Percentiles rank a stretch among this genome's conserved stretches.
These are phyloP conservation scores for Lagodon rhomboides DNA, from an alignment of 2,797 vertebrate species.

Conservation along the genomic window DNA sequence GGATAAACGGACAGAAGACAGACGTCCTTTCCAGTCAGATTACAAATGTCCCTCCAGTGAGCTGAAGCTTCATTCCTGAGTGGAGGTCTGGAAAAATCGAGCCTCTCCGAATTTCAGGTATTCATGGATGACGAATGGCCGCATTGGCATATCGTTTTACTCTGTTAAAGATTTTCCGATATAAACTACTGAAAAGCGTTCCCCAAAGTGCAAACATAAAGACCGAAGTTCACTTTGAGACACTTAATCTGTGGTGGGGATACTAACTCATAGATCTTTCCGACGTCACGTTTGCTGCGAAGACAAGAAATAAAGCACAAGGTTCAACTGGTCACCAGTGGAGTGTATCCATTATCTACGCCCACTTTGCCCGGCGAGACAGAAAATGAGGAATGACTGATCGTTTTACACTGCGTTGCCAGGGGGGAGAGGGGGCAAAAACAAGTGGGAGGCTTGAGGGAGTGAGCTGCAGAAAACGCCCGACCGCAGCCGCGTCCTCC, in stretches of 20 bases:
- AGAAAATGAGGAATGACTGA: slow-evolving; percentile 54
- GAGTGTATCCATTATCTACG: slow-evolving; percentile 38
- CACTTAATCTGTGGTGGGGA: slow-evolving; percentile 20
- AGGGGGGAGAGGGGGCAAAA: slow-evolving; percentile 23
- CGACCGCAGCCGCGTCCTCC: slow-evolving; percentile 30
- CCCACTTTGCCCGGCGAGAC: slow-evolving; percentile 31
- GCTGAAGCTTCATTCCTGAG: neutral
- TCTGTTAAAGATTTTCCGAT: slow-evolving; percentile 2
- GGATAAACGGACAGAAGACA: no score
- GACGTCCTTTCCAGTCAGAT: no score
- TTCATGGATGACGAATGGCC: neutral
- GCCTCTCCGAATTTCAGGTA: neutral
- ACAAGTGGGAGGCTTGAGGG: slow-evolving; percentile 36
- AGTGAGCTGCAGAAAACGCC: slow-evolving; percentile 55
- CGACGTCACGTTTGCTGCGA: slow-evolving; percentile 4
- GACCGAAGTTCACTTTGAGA: slow-evolving; percentile 29
- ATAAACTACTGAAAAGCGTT: slow-evolving; percentile 5
- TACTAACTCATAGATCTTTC: slow-evolving; percentile 34
- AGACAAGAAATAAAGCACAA: slow-evolving; percentile 1
- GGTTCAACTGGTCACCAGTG: slow-evolving; percentile 48
- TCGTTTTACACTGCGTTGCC: slow-evolving; percentile 56
- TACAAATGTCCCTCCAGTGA: neutral
- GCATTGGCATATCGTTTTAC: slow-evolving; percentile 8
- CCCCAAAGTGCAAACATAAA: slow-evolving; percentile 23
- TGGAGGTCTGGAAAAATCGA: slow-evolving; percentile 9